Evolutionary conservation across 2,113 vertebrate genomes (phyloP).

Genomic region (Bufo gargarizans): DNA sequence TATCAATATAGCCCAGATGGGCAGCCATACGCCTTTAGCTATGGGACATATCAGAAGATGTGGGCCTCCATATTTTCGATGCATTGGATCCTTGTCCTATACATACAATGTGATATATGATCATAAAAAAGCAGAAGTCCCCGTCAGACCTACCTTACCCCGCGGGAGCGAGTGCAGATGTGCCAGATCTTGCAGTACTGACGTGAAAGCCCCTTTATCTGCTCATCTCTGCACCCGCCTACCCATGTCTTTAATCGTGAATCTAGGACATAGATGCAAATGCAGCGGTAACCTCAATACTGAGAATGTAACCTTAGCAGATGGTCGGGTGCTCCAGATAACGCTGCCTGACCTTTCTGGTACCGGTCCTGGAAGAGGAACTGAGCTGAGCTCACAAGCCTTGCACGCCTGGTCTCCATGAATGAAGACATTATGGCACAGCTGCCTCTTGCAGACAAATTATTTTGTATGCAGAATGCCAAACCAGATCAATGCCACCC

Average conservation of each 20-base stretch:
- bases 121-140: background rate
- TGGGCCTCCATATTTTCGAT: background rate
- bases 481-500: no score
- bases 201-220: conserved; percentile 26
- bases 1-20: no score
- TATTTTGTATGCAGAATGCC: no score
- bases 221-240: conserved; percentile 31
- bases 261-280: conserved; percentile 49
- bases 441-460: no score
- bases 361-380: background rate
- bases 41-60: background rate
- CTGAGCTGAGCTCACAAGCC: background rate
- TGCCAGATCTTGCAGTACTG: background rate
- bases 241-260: conserved; percentile 9
- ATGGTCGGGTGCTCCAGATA: background rate
- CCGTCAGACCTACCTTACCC: conserved; percentile 8
- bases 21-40: no score
- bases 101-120: background rate
- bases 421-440: no score
- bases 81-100: background rate
- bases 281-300: conserved; percentile 5
- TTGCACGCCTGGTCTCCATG: no score
- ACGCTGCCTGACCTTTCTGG: background rate
- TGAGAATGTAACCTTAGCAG: conserved; percentile 23
- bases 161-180: background rate